Evolutionary conservation across 2,888 invertebrate species (phyloP).

Genomic region (Drosophila kambysellisi): DNA sequence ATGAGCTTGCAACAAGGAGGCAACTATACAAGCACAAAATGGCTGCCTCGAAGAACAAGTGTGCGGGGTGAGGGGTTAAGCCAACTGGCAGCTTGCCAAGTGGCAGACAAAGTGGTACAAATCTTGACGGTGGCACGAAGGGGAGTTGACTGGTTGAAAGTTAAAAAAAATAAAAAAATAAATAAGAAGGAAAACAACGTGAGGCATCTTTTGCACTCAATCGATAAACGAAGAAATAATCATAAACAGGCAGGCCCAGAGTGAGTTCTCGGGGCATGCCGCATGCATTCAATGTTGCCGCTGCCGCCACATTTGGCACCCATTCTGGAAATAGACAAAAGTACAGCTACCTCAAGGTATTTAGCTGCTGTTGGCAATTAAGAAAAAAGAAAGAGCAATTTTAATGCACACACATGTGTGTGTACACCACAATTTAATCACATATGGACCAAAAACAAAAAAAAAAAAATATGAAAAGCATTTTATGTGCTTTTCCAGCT

Average conservation of each 20-base stretch:
- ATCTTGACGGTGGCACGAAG: not conserved
- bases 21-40: conserved; percentile 35
- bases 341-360: conserved; percentile 27
- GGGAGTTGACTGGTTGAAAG: not conserved
- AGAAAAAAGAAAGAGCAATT: not conserved
- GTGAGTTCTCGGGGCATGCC: not conserved
- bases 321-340: conserved; percentile 51
- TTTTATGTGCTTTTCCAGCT: conserved; percentile 8
- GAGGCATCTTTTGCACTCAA: conserved; percentile 47
- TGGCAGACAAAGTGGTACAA: conserved; percentile 4
- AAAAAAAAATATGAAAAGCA: too few relatives aligned
- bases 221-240: conserved; percentile 55
- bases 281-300: conserved; percentile 38
- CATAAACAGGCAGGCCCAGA: conserved; percentile 51
- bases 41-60: conserved; percentile 43
- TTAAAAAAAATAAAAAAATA: not conserved
- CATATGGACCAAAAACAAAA: conserved; percentile 36
- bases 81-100: conserved; percentile 51
- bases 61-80: conserved; percentile 35
- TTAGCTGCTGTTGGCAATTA: conserved; percentile 39
- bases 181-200: conserved; percentile 31
- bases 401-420: conserved; percentile 3
- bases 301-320: conserved; percentile 52
- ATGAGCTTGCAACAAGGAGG: conserved; percentile 48
- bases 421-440: conserved; percentile 76